A percentile compares a stretch with the other conserved stretches of the same genome.
These are phyloP conservation scores for Xestia ashworthii DNA, from an alignment of 2,888 invertebrate genomes.

Conservation along the genomic window DNA sequence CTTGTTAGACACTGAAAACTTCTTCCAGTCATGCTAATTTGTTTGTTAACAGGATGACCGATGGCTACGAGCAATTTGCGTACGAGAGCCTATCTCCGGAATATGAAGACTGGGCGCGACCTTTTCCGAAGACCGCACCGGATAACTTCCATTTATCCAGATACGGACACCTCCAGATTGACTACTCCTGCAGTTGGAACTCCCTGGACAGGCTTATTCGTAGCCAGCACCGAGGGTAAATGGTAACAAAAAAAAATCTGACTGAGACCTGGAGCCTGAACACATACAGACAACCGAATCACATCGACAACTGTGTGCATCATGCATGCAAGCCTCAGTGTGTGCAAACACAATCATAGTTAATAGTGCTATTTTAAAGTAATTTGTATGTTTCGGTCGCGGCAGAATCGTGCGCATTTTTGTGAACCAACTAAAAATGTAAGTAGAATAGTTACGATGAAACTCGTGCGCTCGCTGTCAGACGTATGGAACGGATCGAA, in stretches of 20 bases:
- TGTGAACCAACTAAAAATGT: constrained; percentile 43
- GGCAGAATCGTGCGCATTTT: constrained; percentile 42
- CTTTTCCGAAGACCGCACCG: constrained; percentile 92
- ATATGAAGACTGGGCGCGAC: constrained; percentile 92
- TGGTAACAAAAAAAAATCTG: constrained; percentile 12
- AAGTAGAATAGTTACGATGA: constrained; percentile 51
- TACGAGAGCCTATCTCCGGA: constrained; percentile 88
- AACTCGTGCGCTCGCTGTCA: constrained; percentile 47
- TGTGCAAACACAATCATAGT: constrained; percentile 38
- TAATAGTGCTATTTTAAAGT: constrained; percentile 45
- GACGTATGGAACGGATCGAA: constrained; percentile 55
- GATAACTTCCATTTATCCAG: constrained; percentile 93
- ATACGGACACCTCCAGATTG: constrained; percentile 95
- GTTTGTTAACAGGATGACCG: constrained; percentile 79
- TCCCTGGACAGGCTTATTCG: constrained; percentile 94
- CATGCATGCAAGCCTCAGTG: constrained; percentile 28
- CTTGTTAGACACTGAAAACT: neutral
- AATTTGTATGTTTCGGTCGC: constrained; percentile 42
- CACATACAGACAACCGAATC: constrained; percentile 13
- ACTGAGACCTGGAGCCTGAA: constrained; percentile 6
- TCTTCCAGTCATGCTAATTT: neutral
- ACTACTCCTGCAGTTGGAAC: constrained; percentile 96
- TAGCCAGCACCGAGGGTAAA: constrained; percentile 79
- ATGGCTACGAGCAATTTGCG: constrained; percentile 84
- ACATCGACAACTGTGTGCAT: constrained; percentile 29